These are phyloP conservation scores for Phyllotreta striolata DNA, from an alignment of 2,888 invertebrate species.

Conservation along the genomic window DNA sequence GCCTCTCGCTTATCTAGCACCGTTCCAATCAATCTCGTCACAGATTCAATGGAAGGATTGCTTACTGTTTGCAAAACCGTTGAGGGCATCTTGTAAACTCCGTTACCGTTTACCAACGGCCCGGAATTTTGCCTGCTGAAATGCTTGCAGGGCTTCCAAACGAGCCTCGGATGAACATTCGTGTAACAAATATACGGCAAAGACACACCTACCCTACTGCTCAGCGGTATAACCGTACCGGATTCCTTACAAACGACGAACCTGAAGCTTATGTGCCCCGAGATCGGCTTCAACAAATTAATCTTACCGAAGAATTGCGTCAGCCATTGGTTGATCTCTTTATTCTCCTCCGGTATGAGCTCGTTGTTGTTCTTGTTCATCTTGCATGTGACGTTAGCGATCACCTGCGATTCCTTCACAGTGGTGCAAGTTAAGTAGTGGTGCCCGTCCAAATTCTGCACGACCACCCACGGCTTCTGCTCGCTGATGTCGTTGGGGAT, in stretches of 20 bases:
- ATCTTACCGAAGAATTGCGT: conserved; percentile 74
- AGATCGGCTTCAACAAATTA: conserved; percentile 71
- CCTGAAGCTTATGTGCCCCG: conserved; percentile 81
- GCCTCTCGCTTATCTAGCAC: conserved; percentile 82
- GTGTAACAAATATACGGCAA: conserved; percentile 83
- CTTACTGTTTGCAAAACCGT: conserved; percentile 64
- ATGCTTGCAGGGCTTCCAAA: conserved; percentile 72
- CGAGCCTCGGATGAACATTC: conserved; percentile 70
- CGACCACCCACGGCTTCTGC: conserved; percentile 79
- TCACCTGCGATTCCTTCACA: conserved; percentile 77
- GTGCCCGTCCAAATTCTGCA: conserved; percentile 78
- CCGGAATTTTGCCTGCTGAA: conserved; percentile 67
- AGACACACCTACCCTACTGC: conserved; percentile 80
- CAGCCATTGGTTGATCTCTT: conserved; percentile 77
- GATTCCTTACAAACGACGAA: conserved; percentile 71
- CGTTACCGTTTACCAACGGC: conserved; percentile 61
- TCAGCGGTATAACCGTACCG: conserved; percentile 68
- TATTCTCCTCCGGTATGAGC: conserved; percentile 72
- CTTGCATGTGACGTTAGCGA: conserved; percentile 82
- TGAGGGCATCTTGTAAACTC: conserved; percentile 69
- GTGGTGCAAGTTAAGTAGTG: conserved; percentile 85
- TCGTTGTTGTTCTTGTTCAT: conserved; percentile 73
- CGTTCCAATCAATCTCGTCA: conserved; percentile 71
- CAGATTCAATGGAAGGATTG: conserved; percentile 62
- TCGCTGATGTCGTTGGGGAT: conserved; percentile 77